Conservation (phyloP, 2,113 vertebrate species). For the Paradoxurus hermaphroditus region DNA sequence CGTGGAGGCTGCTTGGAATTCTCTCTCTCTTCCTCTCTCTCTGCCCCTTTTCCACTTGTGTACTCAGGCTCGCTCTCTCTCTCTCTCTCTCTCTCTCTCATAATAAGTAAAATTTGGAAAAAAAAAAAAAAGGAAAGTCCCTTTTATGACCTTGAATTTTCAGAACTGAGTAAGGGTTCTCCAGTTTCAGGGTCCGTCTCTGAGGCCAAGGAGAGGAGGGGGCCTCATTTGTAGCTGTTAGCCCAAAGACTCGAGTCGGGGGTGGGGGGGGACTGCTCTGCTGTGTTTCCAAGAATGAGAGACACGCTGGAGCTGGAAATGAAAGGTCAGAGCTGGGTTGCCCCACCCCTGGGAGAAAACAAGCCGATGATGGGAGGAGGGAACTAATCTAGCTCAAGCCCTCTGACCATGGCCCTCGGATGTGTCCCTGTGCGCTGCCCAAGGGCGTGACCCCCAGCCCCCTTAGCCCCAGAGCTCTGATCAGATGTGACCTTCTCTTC, state of each 20-base stretch:
- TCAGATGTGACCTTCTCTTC: background rate
- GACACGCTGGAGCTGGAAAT: background rate
- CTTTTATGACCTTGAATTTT: background rate
- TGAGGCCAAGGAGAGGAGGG: background rate
- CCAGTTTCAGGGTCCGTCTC: background rate
- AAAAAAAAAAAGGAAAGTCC: background rate
- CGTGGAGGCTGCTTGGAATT: no score
- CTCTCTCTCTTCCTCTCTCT: no score
- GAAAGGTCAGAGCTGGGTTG: background rate
- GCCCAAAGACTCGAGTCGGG: background rate
- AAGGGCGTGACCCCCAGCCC: no score
- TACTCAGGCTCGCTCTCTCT: no score
- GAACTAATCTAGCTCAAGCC: background rate
- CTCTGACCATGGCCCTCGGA: background rate
- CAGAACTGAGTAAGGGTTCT: background rate
- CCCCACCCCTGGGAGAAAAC: no score
- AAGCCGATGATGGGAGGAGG: background rate
- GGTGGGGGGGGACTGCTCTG: background rate
- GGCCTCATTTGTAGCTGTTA: background rate
- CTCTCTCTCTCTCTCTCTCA: no score
- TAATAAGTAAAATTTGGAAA: no score
- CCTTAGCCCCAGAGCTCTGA: no score
- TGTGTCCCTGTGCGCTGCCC: background rate
- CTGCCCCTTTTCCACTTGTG: no score
- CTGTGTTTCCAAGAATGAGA: background rate